Conservation (phyloP, 2,797 vertebrate genomes). For the Paratrypauchen microcephalus region DNA sequence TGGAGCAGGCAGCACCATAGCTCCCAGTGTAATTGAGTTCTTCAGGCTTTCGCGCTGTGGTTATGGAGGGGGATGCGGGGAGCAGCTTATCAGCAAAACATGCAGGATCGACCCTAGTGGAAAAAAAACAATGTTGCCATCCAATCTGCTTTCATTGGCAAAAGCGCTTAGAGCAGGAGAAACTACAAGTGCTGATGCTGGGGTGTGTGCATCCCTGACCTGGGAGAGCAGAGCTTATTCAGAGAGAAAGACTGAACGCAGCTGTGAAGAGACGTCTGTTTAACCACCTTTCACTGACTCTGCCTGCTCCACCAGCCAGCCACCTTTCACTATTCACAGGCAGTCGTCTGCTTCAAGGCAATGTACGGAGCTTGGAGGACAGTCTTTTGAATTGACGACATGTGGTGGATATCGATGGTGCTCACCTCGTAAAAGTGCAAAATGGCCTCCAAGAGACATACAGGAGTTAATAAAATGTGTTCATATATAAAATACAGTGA, state of each 20-base stretch:
- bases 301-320: constrained; percentile 59
- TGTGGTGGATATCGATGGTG: constrained; percentile 23
- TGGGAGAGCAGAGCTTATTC: constrained; percentile 79
- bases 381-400: constrained; percentile 38
- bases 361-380: constrained; percentile 31
- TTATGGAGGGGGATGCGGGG: constrained; percentile 60
- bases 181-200: constrained; percentile 79
- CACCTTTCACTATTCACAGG: constrained; percentile 53
- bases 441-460: constrained; percentile 1
- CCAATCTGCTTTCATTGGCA: constrained; percentile 75
- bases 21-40: constrained; percentile 67
- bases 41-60: constrained; percentile 59
- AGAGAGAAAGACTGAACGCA: constrained; percentile 70
- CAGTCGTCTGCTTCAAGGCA: constrained; percentile 42
- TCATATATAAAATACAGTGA: not conserved
- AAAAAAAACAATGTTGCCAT: constrained; percentile 66
- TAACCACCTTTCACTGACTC: constrained; percentile 66
- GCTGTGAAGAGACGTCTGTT: constrained; percentile 72
- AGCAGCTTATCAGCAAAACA: constrained; percentile 78
- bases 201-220: constrained; percentile 79
- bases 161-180: constrained; percentile 81
- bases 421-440: constrained; percentile 5
- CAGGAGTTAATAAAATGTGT: not conserved
- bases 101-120: constrained; percentile 54
- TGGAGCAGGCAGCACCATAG: constrained; percentile 34